Base-by-base conservation (phyloP, 2,797 vertebrate species). In the Hydrolagus colliei region DNA sequence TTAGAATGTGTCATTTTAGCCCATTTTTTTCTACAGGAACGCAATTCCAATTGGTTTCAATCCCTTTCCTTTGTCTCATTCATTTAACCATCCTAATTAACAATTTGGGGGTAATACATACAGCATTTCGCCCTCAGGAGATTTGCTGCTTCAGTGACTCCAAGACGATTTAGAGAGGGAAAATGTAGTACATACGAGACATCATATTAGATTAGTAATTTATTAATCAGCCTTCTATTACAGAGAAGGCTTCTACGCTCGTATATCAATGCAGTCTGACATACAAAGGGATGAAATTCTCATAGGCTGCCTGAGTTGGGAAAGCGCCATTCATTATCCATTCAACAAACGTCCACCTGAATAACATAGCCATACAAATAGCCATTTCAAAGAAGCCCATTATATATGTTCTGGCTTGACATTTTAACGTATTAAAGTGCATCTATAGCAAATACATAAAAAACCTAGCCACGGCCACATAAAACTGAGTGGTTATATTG, bases 341-440 rank as follows among this genome's bases (percentile, higher is more conserved):
- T 91, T 92, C 91, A 18, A 62, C 88, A 89, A 86, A 90, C 88
- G 87, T 86, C 86, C 86, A 89, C 89, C 90, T 89, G 90, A 88
- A 90, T 88, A 87, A 84, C 88, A 84, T 27, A 87, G 84, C 87
- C 91, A 92, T 91, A 93, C 93, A 94, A 94, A 93, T 92, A 93
- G 93, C 91, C 93, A 92, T 93, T 92, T 93, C 92, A 93, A 93
- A 71, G 65, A 84, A 84, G 65, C 79, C 32, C 16, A 71, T 84
- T 84, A 84, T 84, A 84, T 84, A 84, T 71, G 65, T 84, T 84
- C 87, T 59, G 88, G 86, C 86, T 89, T 91, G 91, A 91, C 91
- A 92, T 92, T 90, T 89, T 90, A 91, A 91, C 89, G 90, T 90
- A 91, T 91, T 91, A 92, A 91, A 90, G 91, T 89, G 91, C 91